Conservation (phyloP, 2,113 vertebrate genomes). For the Silurus asotus region DNA sequence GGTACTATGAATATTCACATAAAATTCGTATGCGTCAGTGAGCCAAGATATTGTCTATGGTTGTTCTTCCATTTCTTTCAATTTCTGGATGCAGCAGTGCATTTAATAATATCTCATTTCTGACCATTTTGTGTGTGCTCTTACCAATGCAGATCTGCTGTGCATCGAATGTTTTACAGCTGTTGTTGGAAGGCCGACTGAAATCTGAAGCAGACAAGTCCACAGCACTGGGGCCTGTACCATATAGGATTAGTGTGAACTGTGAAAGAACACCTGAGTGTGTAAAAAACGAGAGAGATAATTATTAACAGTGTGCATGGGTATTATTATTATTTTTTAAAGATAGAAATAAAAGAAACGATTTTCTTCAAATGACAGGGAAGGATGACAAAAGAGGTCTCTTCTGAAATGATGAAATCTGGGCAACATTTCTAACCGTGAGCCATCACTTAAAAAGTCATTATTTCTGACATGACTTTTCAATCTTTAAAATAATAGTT, state of each 20-base stretch:
- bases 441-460: neutral
- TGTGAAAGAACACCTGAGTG: slow-evolving; percentile 86
- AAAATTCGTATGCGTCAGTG: neutral
- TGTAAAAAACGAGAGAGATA: slow-evolving; percentile 16
- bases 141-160: slow-evolving; percentile 96
- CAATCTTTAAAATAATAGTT: neutral
- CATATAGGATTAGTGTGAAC: slow-evolving; percentile 89
- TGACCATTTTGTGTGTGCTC: slow-evolving; percentile 55
- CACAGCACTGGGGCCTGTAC: slow-evolving; percentile 74
- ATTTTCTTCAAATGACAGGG: neutral
- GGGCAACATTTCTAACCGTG: neutral
- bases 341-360: neutral
- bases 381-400: neutral
- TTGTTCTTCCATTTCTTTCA: neutral
- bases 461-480: slow-evolving; percentile 16
- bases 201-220: slow-evolving; percentile 76
- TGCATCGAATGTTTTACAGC: slow-evolving; percentile 90
- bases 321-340: neutral
- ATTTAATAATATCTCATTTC: slow-evolving; percentile 20
- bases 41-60: neutral
- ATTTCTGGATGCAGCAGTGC: slow-evolving; percentile 20
- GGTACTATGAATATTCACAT: neutral
- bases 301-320: slow-evolving; percentile 10
- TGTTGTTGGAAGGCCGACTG: slow-evolving; percentile 83
- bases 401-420: too few relatives aligned